Base-by-base conservation (phyloP, 2,888 invertebrate genomes). In the Dynastes hyllus region DNA sequence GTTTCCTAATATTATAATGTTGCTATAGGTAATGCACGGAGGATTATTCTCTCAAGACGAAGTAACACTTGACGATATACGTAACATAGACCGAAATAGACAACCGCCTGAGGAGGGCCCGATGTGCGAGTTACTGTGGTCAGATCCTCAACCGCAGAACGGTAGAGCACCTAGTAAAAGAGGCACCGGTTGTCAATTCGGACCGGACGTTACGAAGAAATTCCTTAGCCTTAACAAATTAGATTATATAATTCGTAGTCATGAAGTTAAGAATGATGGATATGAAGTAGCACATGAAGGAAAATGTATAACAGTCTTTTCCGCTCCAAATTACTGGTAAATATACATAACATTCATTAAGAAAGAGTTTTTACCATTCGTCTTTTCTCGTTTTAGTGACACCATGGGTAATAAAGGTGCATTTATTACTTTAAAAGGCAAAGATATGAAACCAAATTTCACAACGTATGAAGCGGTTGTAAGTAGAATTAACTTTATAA, bases 71-170 rank as follows among this genome's bases (percentile, higher is more conserved):
- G 95, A 98, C 80, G 97, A 98, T 85, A 97, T 99, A 82, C 91
- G 95, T 73, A 93, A 93, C 83, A 95, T 97, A 80, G 95, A 98
- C 80, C 93, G 99, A 85, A 97, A 98, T 88, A 93, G 97, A 82
- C 99, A 99, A 87, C 99, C 99, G 2, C 99, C 99, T 0, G 98
- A 98, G 85, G 97, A 97, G 86, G 98, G 98, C 87, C 86, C 89
- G 6, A 99, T 99, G 99, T 99, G 99, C 88, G 99, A 99, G 88
- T 90, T 99, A 76, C 91, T 99, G 22, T 99, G 99, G 99, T 98
- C 98, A 0, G 99, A 99, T 90, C 99, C 99, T 0, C 98, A 98
- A 87, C 95, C 95, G 8, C 94, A 95, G 90, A 87, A 88, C 76
- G 99, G 99, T 0, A 92, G 97, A 53, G 94, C 97, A 0, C 96